Conservation (phyloP, 1,140 invertebrate species). For the Leptestheria dahalacensis region DNA sequence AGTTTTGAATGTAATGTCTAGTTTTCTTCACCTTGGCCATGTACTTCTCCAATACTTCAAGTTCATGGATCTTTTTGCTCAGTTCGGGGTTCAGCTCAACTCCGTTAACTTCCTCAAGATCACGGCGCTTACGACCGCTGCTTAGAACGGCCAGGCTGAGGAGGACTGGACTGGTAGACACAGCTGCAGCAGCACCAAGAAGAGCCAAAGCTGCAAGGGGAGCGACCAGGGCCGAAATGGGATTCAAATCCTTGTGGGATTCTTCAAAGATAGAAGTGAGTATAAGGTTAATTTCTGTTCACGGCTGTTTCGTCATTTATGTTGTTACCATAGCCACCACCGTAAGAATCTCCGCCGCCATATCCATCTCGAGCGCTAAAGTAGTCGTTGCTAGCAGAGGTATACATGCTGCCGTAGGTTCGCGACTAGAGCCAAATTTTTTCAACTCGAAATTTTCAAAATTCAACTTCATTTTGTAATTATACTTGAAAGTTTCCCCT, state of each 20-base stretch:
- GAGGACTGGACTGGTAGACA: slow-evolving; percentile 57
- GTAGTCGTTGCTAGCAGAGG: background rate
- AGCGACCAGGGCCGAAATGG: slow-evolving; percentile 31
- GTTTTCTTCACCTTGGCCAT: background rate
- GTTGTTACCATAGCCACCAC: background rate
- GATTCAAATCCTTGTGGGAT: background rate
- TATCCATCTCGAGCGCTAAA: background rate
- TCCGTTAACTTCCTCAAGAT: background rate
- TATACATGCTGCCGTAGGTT: too few species aligned
- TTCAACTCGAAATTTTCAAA: too few species aligned
- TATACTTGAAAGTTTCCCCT: background rate
- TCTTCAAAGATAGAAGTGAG: background rate
- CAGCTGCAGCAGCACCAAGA: slow-evolving; percentile 55
- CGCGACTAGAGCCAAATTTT: too few species aligned
- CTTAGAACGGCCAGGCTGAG: slow-evolving; percentile 53
- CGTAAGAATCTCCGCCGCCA: background rate
- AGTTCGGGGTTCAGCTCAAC: slow-evolving; percentile 6
- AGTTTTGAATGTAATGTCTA: too few species aligned
- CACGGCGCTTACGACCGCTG: slow-evolving; percentile 28
- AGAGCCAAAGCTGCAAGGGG: slow-evolving; percentile 60
- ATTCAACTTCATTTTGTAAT: too few species aligned
- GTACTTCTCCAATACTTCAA: slow-evolving; percentile 20
- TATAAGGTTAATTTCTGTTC: too few species aligned
- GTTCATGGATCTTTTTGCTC: slow-evolving; percentile 13
- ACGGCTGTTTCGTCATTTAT: too few species aligned